Evolutionary conservation across 35 echinoderm and acorn worm genomes (phyloP), one percentile per base, ranked within the genome.

Genomic region (Ptychodera flava): DNA sequence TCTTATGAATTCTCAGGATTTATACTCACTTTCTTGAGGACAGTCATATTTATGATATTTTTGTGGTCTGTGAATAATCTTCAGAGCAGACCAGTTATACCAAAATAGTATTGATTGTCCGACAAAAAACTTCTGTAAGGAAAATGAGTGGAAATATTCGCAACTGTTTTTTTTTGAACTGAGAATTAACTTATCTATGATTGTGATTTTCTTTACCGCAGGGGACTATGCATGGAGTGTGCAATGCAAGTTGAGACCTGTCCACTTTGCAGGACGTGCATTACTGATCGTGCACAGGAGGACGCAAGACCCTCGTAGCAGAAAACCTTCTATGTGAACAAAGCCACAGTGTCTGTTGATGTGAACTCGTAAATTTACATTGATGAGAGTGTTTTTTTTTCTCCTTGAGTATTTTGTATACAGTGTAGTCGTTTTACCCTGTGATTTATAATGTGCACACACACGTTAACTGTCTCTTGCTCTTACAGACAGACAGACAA

Each of bases 201-300:
- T 31, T 32, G 86, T 80, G 86, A 22, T 33, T 0, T 87, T 52
- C 32, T n/a, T 53, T 38, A 33, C 79, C 35, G 28, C 87, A 97
- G 95, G 16, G 95, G 95, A 28, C 77, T 97, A 38, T 97, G 95
- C 82, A 88, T 91, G 90, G 90, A 91, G 29, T 97, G 95, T 90
- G 92, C 92, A 77, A 80, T 91, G 15, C 95, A 97, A 78, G 77
- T 97, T 0, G 95, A 97, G 30, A 89, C 91, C 84, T 97, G 95
- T 81, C 95, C 92, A 33, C 85, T 97, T 27, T 97, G 95, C 35
- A 76, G 95, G 32, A 79, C 87, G 16, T 30, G 82, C 28, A 95
- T 95, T 1, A 32, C 28, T 16, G 31, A 34, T 16, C 78, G 93
- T 33, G 83, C 78, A 32, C 31, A 34, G 1, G 80, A 81, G 15